These are phyloP conservation scores for Taeniopygia guttata DNA, from an alignment of 2,797 vertebrate species.

Conservation along the genomic window DNA sequence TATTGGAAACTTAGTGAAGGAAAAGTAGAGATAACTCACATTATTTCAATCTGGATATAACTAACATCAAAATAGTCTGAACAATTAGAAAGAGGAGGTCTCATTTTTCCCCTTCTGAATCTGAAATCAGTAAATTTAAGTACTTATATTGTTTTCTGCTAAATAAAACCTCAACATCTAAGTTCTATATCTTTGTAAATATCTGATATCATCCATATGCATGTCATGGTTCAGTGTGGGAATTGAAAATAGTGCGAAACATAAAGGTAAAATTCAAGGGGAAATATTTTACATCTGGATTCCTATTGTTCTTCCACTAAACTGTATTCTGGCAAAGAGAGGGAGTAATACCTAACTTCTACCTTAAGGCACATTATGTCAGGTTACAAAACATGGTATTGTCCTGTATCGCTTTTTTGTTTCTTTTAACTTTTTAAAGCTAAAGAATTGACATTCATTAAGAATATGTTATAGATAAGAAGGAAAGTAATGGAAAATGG, in stretches of 20 bases:
- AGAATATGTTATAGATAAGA: neutral
- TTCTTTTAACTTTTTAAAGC: constrained; percentile 26
- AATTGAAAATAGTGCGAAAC: neutral
- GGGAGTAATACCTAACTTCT: neutral
- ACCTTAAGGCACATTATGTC: neutral
- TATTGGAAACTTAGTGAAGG: neutral
- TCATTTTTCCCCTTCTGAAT: neutral
- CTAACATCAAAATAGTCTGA: neutral
- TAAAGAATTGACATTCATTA: constrained; percentile 10
- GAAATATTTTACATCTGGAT: neutral
- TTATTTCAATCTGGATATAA: neutral
- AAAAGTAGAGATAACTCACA: neutral
- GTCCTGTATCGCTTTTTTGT: neutral
- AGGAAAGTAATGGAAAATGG: neutral
- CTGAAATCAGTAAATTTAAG: neutral
- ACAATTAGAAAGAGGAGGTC: neutral
- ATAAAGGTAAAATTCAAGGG: neutral
- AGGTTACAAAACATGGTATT: neutral
- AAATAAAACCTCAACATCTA: neutral
- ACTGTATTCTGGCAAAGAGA: neutral
- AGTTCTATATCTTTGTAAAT: neutral
- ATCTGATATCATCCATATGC: neutral
- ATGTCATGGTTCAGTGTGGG: neutral
- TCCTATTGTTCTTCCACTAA: neutral
- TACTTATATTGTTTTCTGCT: neutral